These are phyloP conservation scores for Echeneis naucrates DNA, from an alignment of 2,797 vertebrate species.

Conservation along the genomic window DNA sequence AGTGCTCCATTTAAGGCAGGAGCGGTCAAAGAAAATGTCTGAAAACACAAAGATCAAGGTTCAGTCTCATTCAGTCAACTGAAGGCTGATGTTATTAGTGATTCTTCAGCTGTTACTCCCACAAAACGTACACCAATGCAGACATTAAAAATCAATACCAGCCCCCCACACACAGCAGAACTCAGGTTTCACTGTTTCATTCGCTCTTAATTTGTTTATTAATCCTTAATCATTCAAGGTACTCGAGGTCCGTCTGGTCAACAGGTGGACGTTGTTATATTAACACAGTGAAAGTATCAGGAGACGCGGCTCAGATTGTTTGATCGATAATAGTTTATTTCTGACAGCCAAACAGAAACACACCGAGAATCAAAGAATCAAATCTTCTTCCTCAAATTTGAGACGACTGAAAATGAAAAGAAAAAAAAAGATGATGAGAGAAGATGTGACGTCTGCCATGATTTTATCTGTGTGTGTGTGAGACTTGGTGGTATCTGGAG, in stretches of 20 bases:
- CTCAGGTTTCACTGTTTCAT: no score
- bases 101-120: no score
- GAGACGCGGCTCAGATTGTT: neutral
- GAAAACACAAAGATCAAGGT: neutral
- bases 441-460: conserved; percentile 14
- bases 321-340: neutral
- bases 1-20: conserved; percentile 15
- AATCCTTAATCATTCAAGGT: no score
- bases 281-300: no score
- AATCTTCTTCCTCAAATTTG: conserved; percentile 5
- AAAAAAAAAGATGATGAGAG: conserved; percentile 24
- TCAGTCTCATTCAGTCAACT: neutral
- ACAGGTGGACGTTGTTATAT: no score
- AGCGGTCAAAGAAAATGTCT: conserved; percentile 2
- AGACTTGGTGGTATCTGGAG: conserved; percentile 33
- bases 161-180: no score
- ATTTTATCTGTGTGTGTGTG: conserved; percentile 15
- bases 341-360: neutral
- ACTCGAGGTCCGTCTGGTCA: no score
- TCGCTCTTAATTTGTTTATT: no score
- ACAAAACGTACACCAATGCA: no score
- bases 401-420: conserved; percentile 8
- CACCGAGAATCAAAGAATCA: conserved; percentile 16
- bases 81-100: neutral
- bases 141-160: neutral